These are phyloP conservation scores for Lasioglossum morio DNA, from an alignment of 2,888 invertebrate species.

Conservation along the genomic window DNA sequence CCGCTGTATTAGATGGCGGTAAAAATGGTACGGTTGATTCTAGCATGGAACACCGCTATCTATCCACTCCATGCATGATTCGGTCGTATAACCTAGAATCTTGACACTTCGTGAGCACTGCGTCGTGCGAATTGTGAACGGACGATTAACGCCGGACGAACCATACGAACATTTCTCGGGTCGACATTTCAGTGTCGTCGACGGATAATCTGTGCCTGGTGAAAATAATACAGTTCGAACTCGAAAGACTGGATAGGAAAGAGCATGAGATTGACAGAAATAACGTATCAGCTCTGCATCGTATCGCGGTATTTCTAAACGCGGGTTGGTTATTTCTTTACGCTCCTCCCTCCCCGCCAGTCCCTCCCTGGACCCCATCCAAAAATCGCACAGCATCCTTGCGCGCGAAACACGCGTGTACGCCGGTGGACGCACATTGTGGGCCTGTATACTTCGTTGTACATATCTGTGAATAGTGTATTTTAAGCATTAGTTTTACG, in stretches of 20 bases:
- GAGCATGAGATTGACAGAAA: constrained; percentile 55
- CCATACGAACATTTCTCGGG: constrained; percentile 18
- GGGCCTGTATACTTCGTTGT: constrained; percentile 75
- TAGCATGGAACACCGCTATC: constrained; percentile 48
- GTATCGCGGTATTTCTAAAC: constrained; percentile 59
- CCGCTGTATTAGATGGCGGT: constrained; percentile 55
- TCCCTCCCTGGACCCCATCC: constrained; percentile 14
- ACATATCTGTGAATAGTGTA: constrained; percentile 82
- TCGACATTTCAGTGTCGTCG: constrained; percentile 27
- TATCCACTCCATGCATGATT: constrained; percentile 38
- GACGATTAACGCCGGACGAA: constrained; percentile 50
- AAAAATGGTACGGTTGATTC: constrained; percentile 53
- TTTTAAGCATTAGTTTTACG: constrained; percentile 76
- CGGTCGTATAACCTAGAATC: constrained; percentile 57
- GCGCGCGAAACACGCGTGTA: constrained; percentile 80
- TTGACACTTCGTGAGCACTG: constrained; percentile 49
- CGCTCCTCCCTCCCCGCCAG: constrained; percentile 11
- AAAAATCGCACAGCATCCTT: constrained; percentile 78
- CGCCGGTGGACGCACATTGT: constrained; percentile 78
- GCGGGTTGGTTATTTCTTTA: constrained; percentile 50
- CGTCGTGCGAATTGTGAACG: constrained; percentile 49
- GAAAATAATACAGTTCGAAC: constrained; percentile 12
- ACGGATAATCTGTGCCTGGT: constrained; percentile 6
- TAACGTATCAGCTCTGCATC: constrained; percentile 49
- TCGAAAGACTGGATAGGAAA: constrained; percentile 4